Percentiles rank a stretch among this genome's conserved stretches.
Conservation (phyloP, 1,140 invertebrate genomes). For the Drosophila tsacasi region DNA sequence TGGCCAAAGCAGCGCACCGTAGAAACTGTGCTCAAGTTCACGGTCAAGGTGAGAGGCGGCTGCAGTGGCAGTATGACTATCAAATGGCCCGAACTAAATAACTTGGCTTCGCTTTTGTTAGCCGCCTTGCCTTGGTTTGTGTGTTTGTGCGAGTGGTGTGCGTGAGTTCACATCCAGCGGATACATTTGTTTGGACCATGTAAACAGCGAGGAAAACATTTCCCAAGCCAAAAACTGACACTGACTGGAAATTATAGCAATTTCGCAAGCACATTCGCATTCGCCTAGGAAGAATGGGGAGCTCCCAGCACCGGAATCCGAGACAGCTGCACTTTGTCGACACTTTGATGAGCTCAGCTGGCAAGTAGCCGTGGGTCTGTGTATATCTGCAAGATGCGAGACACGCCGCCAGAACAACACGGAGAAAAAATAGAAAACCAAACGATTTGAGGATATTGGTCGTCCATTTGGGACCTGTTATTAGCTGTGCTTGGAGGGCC, state of each 20-base stretch:
- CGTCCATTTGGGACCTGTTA: neutral
- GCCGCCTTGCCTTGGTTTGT: conserved; percentile 1
- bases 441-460: conserved; percentile 2
- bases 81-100: conserved; percentile 52
- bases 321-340: conserved; percentile 68
- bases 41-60: conserved; percentile 63
- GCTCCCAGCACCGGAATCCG: conserved; percentile 13
- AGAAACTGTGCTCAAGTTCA: conserved; percentile 51
- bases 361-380: conserved; percentile 35
- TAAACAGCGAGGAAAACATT: conserved; percentile 58
- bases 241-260: conserved; percentile 70
- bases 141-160: conserved; percentile 16
- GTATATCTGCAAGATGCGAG: conserved; percentile 52
- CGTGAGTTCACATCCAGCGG: conserved; percentile 40
- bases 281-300: conserved; percentile 9
- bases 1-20: conserved; percentile 5
- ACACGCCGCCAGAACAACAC: conserved; percentile 28
- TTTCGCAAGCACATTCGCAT: conserved; percentile 45
- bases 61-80: conserved; percentile 35
- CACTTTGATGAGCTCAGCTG: conserved; percentile 71
- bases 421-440: neutral
- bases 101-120: conserved; percentile 48
- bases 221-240: conserved; percentile 61
- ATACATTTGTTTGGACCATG: conserved; percentile 54
- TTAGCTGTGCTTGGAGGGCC: conserved; percentile 1